phyloP scores from a whole-genome alignment of 2,888 invertebrate genomes.

The Drosophila putrida region DNA sequence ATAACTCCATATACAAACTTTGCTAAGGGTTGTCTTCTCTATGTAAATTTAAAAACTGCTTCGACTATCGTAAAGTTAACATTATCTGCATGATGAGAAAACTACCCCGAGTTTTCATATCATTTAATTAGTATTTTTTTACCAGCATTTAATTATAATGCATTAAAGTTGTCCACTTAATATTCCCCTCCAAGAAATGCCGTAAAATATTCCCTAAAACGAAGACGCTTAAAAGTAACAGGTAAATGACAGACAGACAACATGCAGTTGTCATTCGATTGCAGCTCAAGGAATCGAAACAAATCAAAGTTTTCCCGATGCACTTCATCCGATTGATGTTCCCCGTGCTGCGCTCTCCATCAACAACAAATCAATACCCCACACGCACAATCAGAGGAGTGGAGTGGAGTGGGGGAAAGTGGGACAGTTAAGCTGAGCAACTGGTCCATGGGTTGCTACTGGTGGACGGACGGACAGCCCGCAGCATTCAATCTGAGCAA shows the following conservation, averaged over 20 bases:
- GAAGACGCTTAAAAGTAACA: neutral
- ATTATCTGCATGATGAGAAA: too few relatives aligned
- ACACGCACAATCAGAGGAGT: neutral
- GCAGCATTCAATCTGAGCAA: constrained; percentile 55
- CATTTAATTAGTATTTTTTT: too few relatives aligned
- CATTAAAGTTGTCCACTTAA: neutral
- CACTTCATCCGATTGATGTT: constrained; percentile 26
- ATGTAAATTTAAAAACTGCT: too few relatives aligned
- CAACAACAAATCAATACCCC: constrained; percentile 31
- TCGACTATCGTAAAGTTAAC: too few relatives aligned
- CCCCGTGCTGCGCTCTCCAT: constrained; percentile 5
- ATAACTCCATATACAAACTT: too few relatives aligned
- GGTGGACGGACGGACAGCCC: constrained; percentile 29
- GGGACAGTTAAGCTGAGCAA: constrained; percentile 18
- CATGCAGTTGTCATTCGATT: neutral
- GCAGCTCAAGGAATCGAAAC: neutral
- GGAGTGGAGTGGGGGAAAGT: too few relatives aligned
- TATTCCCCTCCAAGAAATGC: neutral
- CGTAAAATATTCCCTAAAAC: too few relatives aligned
- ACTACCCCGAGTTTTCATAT: too few relatives aligned
- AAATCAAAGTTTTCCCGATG: constrained; percentile 9
- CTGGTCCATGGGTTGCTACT: constrained; percentile 19
- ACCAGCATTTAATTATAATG: too few relatives aligned
- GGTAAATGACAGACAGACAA: neutral
- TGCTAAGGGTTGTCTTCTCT: too few relatives aligned